Percentiles rank a stretch among this genome's conserved stretches.
Evolutionary conservation across 2,797 vertebrate genomes (phyloP).

Genomic region (Bovichtus diacanthus): DNA sequence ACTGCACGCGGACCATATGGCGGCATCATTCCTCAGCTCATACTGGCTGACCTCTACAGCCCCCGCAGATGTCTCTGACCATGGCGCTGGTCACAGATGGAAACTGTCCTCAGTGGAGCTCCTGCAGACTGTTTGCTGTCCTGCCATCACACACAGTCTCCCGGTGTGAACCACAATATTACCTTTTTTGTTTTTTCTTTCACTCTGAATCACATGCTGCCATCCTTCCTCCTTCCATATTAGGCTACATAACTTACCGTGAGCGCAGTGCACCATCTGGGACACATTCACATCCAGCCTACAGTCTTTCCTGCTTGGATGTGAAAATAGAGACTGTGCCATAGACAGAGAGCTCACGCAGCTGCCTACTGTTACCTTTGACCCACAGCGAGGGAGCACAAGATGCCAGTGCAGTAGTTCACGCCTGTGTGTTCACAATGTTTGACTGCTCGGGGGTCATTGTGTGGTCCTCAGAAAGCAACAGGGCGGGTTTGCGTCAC

Average conservation of each 20-base stretch:
- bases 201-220: constrained; percentile 5
- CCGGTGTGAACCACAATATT: not conserved
- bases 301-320: constrained; percentile 9
- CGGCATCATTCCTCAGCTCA: constrained; percentile 23
- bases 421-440: not conserved
- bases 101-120: constrained; percentile 26
- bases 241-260: constrained; percentile 6
- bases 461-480: not conserved
- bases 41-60: constrained; percentile 52
- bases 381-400: constrained; percentile 20
- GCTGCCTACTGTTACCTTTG: constrained; percentile 49
- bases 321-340: constrained; percentile 23
- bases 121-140: constrained; percentile 15
- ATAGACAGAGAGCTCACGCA: constrained; percentile 11
- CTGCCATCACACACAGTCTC: not conserved
- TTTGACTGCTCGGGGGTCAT: not conserved
- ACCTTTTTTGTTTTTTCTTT: constrained; percentile 35
- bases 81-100: constrained; percentile 44
- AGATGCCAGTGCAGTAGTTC: not conserved
- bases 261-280: constrained; percentile 10
- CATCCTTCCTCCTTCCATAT: constrained; percentile 10
- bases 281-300: not conserved
- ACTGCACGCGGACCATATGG: constrained; percentile 60
- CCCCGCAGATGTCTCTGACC: constrained; percentile 25
- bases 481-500: not conserved